Conservation (phyloP, 2,888 invertebrate species). For the Zeuzera pyrina region DNA sequence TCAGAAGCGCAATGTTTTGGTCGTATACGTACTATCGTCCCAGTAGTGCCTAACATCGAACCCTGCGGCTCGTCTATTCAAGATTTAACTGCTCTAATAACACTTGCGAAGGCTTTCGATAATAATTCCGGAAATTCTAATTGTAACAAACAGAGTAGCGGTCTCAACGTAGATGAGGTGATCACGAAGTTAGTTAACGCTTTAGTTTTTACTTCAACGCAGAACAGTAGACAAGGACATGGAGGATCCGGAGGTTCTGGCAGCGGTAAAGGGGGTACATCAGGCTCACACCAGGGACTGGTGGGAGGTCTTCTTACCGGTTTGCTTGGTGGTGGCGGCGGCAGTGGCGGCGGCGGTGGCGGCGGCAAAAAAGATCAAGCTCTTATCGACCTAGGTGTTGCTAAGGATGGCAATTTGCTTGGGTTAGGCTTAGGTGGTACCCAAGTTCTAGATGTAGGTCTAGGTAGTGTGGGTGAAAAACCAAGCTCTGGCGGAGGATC, state of each 20-base stretch:
- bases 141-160: too few relatives aligned
- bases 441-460: conserved; percentile 12
- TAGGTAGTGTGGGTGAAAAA: conserved; percentile 8
- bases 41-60: too few relatives aligned
- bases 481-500: conserved; percentile 3
- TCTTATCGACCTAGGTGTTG: conserved; percentile 14
- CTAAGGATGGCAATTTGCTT: conserved; percentile 13
- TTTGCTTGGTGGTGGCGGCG: neutral
- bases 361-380: too few relatives aligned
- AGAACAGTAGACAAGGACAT: conserved; percentile 13
- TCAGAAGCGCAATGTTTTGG: conserved; percentile 23
- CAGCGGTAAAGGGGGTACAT: too few relatives aligned
- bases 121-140: too few relatives aligned
- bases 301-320: neutral
- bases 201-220: conserved; percentile 37
- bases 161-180: conserved; percentile 33
- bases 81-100: too few relatives aligned
- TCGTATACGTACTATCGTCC: conserved; percentile 14
- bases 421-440: conserved; percentile 15
- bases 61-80: too few relatives aligned
- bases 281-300: too few relatives aligned
- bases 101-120: too few relatives aligned
- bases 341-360: neutral
- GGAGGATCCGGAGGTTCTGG: conserved; percentile 9
- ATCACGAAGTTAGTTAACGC: conserved; percentile 49